Evolutionary conservation across 2,113 vertebrate species (phyloP).

Genomic region (Ciconia stormi): DNA sequence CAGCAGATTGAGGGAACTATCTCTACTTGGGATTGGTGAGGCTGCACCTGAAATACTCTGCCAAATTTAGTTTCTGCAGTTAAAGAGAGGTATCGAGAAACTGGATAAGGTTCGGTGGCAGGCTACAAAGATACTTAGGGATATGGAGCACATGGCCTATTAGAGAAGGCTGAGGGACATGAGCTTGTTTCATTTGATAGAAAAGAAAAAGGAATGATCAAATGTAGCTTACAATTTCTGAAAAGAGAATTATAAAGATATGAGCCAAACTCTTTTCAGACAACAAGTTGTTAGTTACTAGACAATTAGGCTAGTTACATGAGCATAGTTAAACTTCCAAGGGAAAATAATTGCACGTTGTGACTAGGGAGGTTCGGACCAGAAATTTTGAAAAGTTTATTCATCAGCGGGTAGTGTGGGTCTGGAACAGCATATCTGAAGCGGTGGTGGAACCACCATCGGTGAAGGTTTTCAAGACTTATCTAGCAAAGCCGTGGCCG

Average conservation of each 20-base stretch:
- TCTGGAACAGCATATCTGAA: neutral
- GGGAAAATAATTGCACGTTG: neutral
- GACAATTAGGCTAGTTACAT: neutral
- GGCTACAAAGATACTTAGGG: neutral
- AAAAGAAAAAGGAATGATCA: neutral
- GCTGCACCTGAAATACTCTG: neutral
- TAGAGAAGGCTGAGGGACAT: neutral
- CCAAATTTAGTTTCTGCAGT: neutral
- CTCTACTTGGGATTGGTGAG: neutral
- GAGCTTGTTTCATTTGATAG: neutral
- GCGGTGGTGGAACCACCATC: neutral
- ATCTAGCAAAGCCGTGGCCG: neutral
- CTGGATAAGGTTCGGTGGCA: neutral
- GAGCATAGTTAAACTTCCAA: neutral
- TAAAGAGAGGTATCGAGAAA: neutral
- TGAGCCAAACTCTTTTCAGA: neutral
- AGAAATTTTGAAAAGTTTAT: neutral
- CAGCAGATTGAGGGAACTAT: neutral
- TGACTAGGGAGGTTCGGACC: neutral
- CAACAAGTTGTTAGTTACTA: neutral
- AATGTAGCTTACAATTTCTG: neutral
- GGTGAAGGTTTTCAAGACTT: neutral
- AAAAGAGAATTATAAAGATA: neutral
- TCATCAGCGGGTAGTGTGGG: neutral
- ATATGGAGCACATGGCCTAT: neutral